Evolutionary conservation across 2,797 vertebrate species (phyloP).

Genomic region (Moxostoma hubbsi): DNA sequence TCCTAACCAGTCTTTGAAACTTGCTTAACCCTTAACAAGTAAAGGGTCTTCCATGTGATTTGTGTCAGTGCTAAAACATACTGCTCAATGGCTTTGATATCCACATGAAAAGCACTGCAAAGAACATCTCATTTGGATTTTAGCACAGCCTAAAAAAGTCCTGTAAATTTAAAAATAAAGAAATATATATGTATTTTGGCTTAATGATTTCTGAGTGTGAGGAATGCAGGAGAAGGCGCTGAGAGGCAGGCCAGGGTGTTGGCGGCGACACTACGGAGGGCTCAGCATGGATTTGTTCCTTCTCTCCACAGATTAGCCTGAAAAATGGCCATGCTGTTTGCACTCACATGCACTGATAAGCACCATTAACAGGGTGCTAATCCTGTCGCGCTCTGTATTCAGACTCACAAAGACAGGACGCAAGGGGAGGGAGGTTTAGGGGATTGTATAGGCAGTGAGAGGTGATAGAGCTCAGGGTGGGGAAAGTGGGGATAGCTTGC

Average conservation of each 20-base stretch:
- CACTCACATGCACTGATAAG: constrained; percentile 55
- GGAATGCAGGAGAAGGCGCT: constrained; percentile 40
- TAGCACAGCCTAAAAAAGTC: too few species aligned
- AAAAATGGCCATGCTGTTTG: constrained; percentile 53
- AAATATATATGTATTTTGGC: too few species aligned
- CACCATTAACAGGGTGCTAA: constrained; percentile 56
- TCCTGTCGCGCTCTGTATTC: constrained; percentile 42
- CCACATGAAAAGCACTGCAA: too few species aligned
- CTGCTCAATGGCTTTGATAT: too few species aligned
- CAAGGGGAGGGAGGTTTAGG: neutral
- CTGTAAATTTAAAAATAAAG: too few species aligned
- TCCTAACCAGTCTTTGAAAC: too few species aligned
- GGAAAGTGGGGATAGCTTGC: neutral
- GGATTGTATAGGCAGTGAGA: neutral
- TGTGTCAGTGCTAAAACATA: too few species aligned
- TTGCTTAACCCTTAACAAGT: too few species aligned
- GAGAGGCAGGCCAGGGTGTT: constrained; percentile 39
- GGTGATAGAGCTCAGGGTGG: constrained; percentile 1
- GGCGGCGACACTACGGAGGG: constrained; percentile 5
- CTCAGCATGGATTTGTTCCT: constrained; percentile 50
- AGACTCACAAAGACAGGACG: constrained; percentile 5
- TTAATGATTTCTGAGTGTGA: constrained; percentile 8
- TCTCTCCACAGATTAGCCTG: constrained; percentile 44
- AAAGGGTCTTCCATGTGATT: too few species aligned
- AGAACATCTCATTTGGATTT: too few species aligned